Evolutionary conservation across 2,797 vertebrate genomes (phyloP), one percentile per base, ranked within the genome.

Genomic region (Takifugu rubripes): DNA sequence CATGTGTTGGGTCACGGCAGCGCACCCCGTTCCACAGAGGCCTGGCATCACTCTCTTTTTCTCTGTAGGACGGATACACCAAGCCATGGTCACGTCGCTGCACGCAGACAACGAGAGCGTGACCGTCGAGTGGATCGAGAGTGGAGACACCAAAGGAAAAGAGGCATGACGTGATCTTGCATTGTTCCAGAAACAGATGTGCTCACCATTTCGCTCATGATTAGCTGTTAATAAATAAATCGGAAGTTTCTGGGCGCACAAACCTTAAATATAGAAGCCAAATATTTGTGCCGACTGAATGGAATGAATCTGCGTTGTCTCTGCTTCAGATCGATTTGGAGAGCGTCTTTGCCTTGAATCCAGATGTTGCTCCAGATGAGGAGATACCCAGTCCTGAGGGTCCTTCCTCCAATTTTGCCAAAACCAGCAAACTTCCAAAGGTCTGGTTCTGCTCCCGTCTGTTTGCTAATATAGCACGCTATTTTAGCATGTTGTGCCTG

Each of bases 111-210:
- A 96, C 25, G 96, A 98, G 70, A 97, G 96, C 0, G 95, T 98
- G 79, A 99, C 96, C 0, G 96, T 99, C 80, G 97, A 99, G 70
- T 98, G 97, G 97, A 97, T 99, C 71, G 97, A 99, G 92, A 99
- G 97, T 78, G 96, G 96, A 44, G 96, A 99, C 87, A 98, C 97
- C 68, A 99, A 99, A 92, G 97, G 97, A 60, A 98, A 99, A 91
- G 97, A 99, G 93, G 97, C 98, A 88, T 40, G 36, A 40, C 36
- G 14, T 11, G 9, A 14, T 14, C 36, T 4, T 40, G 36, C 12
- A 12, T 12, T 40, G 10, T 46, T 46, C 16, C 44, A 21, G 3
- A 21, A 16, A n/a, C 44, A 3, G 17, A 46, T 46, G 44, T n/a
- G 36, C 11, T 40, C 12, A 4, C 36, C 12, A 3, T 14, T 40